These are phyloP conservation scores for Eriocheir sinensis DNA, from an alignment of 1,140 invertebrate species.

Conservation along the genomic window DNA sequence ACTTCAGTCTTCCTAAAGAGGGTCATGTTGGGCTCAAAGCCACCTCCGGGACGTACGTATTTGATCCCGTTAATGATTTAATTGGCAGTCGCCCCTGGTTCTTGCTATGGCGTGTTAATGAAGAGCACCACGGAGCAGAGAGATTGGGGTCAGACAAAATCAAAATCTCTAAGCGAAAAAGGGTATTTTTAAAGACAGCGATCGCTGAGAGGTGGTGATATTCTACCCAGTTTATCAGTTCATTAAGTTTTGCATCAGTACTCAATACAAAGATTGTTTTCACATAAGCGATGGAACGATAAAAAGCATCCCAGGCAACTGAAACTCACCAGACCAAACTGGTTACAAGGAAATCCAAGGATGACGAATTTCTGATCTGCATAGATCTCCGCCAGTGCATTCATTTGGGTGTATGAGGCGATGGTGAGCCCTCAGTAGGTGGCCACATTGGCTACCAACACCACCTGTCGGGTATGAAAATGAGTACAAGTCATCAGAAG, in stretches of 20 bases:
- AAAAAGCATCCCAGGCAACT: background rate
- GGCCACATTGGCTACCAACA: constrained; percentile 84
- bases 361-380: constrained; percentile 81
- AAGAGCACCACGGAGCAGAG: background rate
- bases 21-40: constrained; percentile 84
- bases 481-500: too few relatives aligned
- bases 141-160: background rate
- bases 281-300: too few relatives aligned
- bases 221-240: background rate
- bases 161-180: too few relatives aligned
- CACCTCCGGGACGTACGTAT: constrained; percentile 85
- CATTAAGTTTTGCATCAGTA: background rate
- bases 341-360: constrained; percentile 84
- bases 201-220: background rate
- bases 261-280: background rate
- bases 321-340: constrained; percentile 83
- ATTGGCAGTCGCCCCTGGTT: constrained; percentile 80
- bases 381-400: constrained; percentile 82
- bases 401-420: constrained; percentile 82
- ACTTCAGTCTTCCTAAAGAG: constrained; percentile 84
- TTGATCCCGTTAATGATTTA: constrained; percentile 84
- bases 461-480: constrained; percentile 80
- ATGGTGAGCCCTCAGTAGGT: constrained; percentile 83
- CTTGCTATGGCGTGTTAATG: too few relatives aligned
- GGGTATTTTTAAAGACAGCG: too few relatives aligned